Evolutionary conservation across 1,140 invertebrate genomes (phyloP), one percentile per base, ranked within the genome.

Genomic region (Drosophila suzukii): DNA sequence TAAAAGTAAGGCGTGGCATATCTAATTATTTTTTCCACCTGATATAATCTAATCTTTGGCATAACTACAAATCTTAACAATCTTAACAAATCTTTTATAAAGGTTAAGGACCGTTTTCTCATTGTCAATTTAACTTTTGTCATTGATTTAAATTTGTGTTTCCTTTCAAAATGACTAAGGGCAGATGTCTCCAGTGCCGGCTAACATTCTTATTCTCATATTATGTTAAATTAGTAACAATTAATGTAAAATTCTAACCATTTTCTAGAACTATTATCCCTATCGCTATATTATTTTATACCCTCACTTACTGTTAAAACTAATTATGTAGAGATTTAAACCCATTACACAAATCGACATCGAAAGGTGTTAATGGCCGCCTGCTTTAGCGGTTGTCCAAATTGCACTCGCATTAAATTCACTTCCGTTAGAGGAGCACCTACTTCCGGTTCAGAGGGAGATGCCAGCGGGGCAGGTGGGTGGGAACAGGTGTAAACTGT

Each of bases 331-430:
- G 8, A 8, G 27, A 51, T 51, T 15, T 32, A 51, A 51, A 34
- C 30, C n/a, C 8, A 10, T 13, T 10, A 34, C 2, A 17, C 15
- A 53, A 67, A 53, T 53, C 17, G n/a, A 3, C 32, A 3, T 30
- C 30, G 27, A 7, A 38, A 2, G 54, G 73, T 84, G 78, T 53
- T 86, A 86, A 86, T 81, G 82, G 47, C 38, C 24, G 82, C 20
- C 68, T 67, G 51, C 78, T 63, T 63, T 75, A 78, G 62, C 81
- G 60, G 73, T 70, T 81, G 65, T 81, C 62, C 81, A 55, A 81
- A 74, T 78, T 84, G 81, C 82, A 81, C 56, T 72, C 78, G 82
- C 82, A 86, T 85, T 85, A 81, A 85, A 81, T 85, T 62, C 68
- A 81, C 81, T 85, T 85, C 81, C 81, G 82, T 50, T 61, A 10